Evolutionary conservation across 1,140 invertebrate species (phyloP).

Genomic region (Pararge aegeria): DNA sequence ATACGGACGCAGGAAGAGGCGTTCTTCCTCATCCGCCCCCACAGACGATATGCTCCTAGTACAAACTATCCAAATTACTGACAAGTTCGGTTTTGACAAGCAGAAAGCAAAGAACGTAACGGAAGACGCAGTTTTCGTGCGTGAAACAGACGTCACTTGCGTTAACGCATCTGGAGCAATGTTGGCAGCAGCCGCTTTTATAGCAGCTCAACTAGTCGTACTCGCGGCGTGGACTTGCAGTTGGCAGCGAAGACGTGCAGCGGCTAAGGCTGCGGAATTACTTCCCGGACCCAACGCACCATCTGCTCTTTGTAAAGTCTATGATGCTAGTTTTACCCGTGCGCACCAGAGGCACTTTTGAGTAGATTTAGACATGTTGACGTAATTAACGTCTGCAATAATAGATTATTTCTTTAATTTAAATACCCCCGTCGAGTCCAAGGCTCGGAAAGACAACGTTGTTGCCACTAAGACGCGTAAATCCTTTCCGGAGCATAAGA

Average conservation of each 20-base stretch:
- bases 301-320: constrained; percentile 91
- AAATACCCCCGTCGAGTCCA: constrained; percentile 70
- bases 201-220: constrained; percentile 90
- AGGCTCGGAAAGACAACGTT: constrained; percentile 48
- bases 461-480: constrained; percentile 33
- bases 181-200: constrained; percentile 89
- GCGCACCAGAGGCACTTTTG: constrained; percentile 90
- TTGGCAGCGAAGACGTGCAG: constrained; percentile 88
- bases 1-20: constrained; percentile 87
- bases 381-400: constrained; percentile 71
- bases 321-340: constrained; percentile 87
- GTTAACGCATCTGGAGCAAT: constrained; percentile 89
- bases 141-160: constrained; percentile 81
- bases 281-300: constrained; percentile 77
- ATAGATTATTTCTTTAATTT: constrained; percentile 71
- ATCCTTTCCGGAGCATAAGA: constrained; percentile 52
- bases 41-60: constrained; percentile 92
- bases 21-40: constrained; percentile 75
- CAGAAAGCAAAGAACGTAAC: constrained; percentile 73
- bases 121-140: constrained; percentile 82
- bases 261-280: constrained; percentile 77
- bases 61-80: constrained; percentile 94
- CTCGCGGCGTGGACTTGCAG: constrained; percentile 91
- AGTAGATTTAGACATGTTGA: constrained; percentile 62
- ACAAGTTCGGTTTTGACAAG: constrained; percentile 92